A percentile compares a stretch with the other conserved stretches of the same genome.
Evolutionary conservation across 2,113 vertebrate genomes (phyloP).

Genomic region (Charina bottae): DNA sequence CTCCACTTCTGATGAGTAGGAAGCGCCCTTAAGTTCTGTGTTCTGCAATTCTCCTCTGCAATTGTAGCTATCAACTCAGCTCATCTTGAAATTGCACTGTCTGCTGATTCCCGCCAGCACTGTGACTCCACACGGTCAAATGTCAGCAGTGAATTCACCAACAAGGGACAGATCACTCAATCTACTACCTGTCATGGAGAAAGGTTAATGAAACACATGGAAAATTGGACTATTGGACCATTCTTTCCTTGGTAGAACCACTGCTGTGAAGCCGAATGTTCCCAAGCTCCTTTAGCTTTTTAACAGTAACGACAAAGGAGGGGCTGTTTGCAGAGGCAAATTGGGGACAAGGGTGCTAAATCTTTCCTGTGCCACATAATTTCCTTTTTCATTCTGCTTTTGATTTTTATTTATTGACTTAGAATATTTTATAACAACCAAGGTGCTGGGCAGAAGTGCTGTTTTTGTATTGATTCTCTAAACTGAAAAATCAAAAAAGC

Average conservation of each 20-base stretch:
- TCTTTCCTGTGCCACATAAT: background rate
- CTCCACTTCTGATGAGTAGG: slow-evolving; percentile 7
- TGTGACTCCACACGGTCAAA: background rate
- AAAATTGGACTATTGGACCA: background rate
- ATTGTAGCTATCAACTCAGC: background rate
- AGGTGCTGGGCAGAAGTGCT: background rate
- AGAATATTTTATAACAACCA: background rate
- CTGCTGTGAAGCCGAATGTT: background rate
- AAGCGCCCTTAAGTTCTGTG: slow-evolving; percentile 43
- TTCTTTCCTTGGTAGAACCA: background rate
- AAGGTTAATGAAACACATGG: background rate
- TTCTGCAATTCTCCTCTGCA: slow-evolving; percentile 7
- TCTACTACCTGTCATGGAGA: background rate
- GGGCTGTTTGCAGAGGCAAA: background rate
- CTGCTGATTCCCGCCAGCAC: background rate
- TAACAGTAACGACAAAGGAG: background rate
- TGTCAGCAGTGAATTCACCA: background rate
- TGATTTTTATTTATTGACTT: background rate
- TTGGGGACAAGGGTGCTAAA: background rate
- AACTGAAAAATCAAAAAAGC: rapidly evolving
- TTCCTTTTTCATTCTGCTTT: background rate
- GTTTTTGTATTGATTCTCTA: background rate
- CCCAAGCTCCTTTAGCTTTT: background rate
- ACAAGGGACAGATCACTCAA: background rate
- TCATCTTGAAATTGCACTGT: background rate